Evolutionary conservation across 2,797 vertebrate species (phyloP).

Genomic region (Lemur catta): DNA sequence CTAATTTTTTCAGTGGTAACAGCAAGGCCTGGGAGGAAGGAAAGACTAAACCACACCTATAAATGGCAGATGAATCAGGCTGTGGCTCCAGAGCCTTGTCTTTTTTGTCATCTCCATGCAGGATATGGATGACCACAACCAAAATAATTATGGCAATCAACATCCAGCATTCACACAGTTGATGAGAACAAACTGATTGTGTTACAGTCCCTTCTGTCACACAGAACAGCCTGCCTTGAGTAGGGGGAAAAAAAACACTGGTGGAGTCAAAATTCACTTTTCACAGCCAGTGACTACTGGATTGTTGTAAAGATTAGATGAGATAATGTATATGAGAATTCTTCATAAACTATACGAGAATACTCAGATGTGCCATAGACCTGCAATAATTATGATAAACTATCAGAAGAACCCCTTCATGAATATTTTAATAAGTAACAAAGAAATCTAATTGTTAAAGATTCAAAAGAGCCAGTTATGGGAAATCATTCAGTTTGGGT

Average conservation of each 20-base stretch:
- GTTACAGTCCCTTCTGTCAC: neutral
- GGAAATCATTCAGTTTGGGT: neutral
- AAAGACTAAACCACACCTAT: conserved; percentile 61
- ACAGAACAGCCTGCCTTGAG: neutral
- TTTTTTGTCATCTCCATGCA: neutral
- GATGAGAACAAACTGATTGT: neutral
- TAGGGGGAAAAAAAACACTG: neutral
- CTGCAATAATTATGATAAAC: neutral
- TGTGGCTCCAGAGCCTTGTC: neutral
- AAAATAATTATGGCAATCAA: neutral
- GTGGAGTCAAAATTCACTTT: neutral
- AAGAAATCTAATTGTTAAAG: neutral
- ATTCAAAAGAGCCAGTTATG: neutral
- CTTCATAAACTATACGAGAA: neutral
- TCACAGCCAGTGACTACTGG: neutral
- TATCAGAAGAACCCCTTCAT: neutral
- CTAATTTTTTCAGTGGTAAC: conserved; percentile 36
- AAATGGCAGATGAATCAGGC: conserved; percentile 60
- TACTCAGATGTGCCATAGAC: neutral
- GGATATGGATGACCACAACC: neutral
- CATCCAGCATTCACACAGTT: neutral
- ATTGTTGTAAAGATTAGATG: neutral
- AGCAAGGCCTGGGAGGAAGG: conserved; percentile 27
- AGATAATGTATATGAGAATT: neutral
- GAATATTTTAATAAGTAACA: neutral